phyloP scores from a whole-genome alignment of 2,888 invertebrate genomes.

The Tenthredo livida region DNA sequence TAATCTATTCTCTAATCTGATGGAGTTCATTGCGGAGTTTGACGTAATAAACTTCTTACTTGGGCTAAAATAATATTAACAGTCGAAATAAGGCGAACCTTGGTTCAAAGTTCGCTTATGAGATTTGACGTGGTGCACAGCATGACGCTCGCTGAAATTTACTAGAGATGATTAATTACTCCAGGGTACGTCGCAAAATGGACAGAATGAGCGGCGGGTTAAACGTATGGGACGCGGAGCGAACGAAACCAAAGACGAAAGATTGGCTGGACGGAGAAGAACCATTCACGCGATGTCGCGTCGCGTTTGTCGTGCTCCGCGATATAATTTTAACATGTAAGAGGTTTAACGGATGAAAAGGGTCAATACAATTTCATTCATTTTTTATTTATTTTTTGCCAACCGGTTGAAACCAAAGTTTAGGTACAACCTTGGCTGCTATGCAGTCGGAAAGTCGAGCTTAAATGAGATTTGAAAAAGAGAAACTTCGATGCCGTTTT shows the following conservation, averaged over 20 bases:
- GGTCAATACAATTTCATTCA: slow-evolving; percentile 61
- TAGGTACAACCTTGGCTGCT: slow-evolving; percentile 56
- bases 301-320: slow-evolving; percentile 51
- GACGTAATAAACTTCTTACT: slow-evolving; percentile 33
- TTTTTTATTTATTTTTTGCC: slow-evolving; percentile 45
- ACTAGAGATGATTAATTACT: slow-evolving; percentile 41
- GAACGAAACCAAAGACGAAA: slow-evolving; percentile 51
- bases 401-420: slow-evolving; percentile 63
- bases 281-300: slow-evolving; percentile 60
- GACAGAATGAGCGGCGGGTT: neutral
- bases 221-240: slow-evolving; percentile 55
- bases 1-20: slow-evolving; percentile 1
- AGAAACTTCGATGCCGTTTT: slow-evolving; percentile 15
- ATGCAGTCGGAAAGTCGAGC: slow-evolving; percentile 4
- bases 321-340: slow-evolving; percentile 65
- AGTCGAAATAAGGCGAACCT: neutral
- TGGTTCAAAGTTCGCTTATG: slow-evolving; percentile 25
- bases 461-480: slow-evolving; percentile 34
- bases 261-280: slow-evolving; percentile 63
- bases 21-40: slow-evolving; percentile 1
- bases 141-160: slow-evolving; percentile 37
- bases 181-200: slow-evolving; percentile 39
- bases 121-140: slow-evolving; percentile 21
- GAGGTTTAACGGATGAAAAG: slow-evolving; percentile 57
- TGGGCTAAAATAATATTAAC: slow-evolving; percentile 23